Percentiles rank a stretch among this genome's conserved stretches.
Conservation (phyloP, 2,113 vertebrate genomes). For the Coregonus clupeaformis region DNA sequence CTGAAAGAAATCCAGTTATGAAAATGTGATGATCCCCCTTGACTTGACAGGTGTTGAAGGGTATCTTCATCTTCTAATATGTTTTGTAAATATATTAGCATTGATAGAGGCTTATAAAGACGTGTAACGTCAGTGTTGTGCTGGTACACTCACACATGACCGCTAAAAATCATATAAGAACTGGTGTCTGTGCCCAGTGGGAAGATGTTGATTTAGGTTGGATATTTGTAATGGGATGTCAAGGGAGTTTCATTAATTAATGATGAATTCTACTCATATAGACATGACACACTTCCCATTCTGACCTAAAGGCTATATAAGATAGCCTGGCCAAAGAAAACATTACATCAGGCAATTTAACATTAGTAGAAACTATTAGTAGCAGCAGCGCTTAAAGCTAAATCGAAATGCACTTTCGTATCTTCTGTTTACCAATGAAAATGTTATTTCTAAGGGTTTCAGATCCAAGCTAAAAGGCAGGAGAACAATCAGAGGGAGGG, state of each 20-base stretch:
- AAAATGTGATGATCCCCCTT: slow-evolving; percentile 2
- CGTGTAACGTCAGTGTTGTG: neutral
- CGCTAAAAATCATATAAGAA: neutral
- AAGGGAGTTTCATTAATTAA: neutral
- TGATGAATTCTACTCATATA: neutral
- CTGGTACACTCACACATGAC: too few relatives aligned
- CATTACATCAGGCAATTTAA: slow-evolving; percentile 29
- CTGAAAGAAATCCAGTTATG: slow-evolving; percentile 8
- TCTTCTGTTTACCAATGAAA: slow-evolving; percentile 52
- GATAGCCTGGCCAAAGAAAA: slow-evolving; percentile 35
- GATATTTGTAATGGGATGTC: neutral
- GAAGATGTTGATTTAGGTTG: too few relatives aligned
- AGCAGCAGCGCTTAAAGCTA: slow-evolving; percentile 8
- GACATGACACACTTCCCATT: neutral
- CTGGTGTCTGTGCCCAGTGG: too few relatives aligned
- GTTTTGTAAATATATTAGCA: slow-evolving; percentile 53
- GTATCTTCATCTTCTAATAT: slow-evolving; percentile 8
- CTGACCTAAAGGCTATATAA: neutral
- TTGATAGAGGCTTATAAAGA: slow-evolving; percentile 15
- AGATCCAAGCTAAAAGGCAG: slow-evolving; percentile 46
- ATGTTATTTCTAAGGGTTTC: slow-evolving; percentile 58
- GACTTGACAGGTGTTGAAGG: neutral
- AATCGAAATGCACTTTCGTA: slow-evolving; percentile 31
- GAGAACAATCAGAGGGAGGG: slow-evolving; percentile 48
- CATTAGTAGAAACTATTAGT: slow-evolving; percentile 27